Percentiles rank a stretch among this genome's conserved stretches.
phyloP scores from a whole-genome alignment of 1,140 invertebrate genomes.

The Brachionus asplanchnoidis region DNA sequence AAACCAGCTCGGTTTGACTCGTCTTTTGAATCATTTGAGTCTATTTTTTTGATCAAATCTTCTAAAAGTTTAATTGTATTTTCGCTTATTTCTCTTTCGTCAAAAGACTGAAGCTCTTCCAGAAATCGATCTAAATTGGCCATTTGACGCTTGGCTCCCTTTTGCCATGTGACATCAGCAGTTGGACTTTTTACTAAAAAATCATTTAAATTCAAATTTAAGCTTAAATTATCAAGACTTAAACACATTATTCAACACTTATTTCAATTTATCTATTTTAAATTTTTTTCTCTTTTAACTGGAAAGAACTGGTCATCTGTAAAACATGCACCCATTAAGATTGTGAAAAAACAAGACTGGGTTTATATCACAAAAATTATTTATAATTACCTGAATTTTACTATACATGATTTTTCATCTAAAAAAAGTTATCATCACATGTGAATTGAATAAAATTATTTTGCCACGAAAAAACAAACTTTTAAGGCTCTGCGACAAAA shows the following conservation, averaged over 20 bases:
- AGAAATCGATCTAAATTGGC: constrained; percentile 57
- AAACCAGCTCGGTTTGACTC: background rate
- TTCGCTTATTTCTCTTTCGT: constrained; percentile 54
- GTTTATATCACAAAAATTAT: too few relatives aligned
- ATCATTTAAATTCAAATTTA: too few relatives aligned
- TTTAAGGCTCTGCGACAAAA: too few relatives aligned
- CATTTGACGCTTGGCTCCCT: constrained; percentile 57
- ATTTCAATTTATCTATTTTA: background rate
- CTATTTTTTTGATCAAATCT: constrained; percentile 53
- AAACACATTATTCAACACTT: background rate
- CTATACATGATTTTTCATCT: too few relatives aligned
- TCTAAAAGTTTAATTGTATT: constrained; percentile 52
- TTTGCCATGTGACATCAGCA: constrained; percentile 57
- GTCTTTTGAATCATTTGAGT: background rate
- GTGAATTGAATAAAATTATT: too few relatives aligned
- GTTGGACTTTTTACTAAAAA: constrained; percentile 53
- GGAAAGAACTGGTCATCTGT: too few relatives aligned
- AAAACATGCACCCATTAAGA: too few relatives aligned
- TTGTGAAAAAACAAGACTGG: too few relatives aligned
- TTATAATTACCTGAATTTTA: too few relatives aligned
- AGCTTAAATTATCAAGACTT: too few relatives aligned
- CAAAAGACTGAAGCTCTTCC: constrained; percentile 56
- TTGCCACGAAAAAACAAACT: too few relatives aligned
- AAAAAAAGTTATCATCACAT: too few relatives aligned
- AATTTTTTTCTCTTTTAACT: background rate